Evolutionary conservation across 2,888 invertebrate species (phyloP).

Genomic region (Mythimna ferrago): DNA sequence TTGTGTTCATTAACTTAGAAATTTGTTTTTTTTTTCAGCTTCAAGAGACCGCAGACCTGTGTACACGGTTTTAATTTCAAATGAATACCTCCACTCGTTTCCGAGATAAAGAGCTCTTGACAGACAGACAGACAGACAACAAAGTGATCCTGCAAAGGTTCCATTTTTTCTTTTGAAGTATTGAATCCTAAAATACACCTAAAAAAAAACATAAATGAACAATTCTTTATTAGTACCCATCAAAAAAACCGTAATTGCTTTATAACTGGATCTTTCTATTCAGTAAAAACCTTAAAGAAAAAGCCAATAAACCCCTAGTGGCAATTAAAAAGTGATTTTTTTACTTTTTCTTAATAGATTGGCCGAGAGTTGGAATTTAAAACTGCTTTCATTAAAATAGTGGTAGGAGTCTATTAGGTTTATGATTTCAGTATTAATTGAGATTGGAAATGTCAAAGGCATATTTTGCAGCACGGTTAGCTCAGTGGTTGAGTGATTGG

Average conservation of each 20-base stretch:
- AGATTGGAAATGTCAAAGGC: not conserved
- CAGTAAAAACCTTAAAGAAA: not conserved
- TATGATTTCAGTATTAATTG: constrained; percentile 18
- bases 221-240: not conserved
- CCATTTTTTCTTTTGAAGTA: too few relatives aligned
- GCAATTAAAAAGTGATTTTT: constrained; percentile 9
- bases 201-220: not conserved
- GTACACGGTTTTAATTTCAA: too few relatives aligned
- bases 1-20: too few relatives aligned
- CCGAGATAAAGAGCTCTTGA: too few relatives aligned
- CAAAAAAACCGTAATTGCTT: not conserved
- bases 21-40: too few relatives aligned
- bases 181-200: too few relatives aligned
- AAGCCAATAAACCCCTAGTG: not conserved
- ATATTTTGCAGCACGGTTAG: not conserved
- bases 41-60: too few relatives aligned
- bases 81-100: too few relatives aligned
- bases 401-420: constrained; percentile 14
- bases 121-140: too few relatives aligned
- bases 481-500: too few relatives aligned
- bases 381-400: constrained; percentile 16
- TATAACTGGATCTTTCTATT: not conserved
- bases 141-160: too few relatives aligned
- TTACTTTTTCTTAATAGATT: constrained; percentile 18
- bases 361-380: constrained; percentile 1